These are phyloP conservation scores for Lanius collurio DNA, from an alignment of 2,113 vertebrate genomes.

Conservation along the genomic window DNA sequence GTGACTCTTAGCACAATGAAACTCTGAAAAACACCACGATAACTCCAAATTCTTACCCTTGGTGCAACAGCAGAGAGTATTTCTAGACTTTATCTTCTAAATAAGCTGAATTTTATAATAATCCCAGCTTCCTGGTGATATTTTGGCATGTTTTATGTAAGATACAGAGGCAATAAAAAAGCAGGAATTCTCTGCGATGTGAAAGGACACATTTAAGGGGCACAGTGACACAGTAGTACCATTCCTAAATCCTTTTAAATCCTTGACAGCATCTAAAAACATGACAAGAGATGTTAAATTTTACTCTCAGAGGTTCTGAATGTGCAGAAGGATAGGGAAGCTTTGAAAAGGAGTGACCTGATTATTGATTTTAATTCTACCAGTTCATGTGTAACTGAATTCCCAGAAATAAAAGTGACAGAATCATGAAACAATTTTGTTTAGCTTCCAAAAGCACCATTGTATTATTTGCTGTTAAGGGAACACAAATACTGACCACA, in stretches of 20 bases:
- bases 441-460: background rate
- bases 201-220: background rate
- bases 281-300: background rate
- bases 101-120: background rate
- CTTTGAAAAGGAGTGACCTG: background rate
- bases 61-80: background rate
- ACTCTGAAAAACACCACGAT: fast-evolving
- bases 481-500: background rate
- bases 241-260: background rate
- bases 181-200: background rate
- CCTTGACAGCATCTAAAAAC: background rate
- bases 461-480: background rate
- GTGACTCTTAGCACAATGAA: background rate
- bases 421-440: background rate
- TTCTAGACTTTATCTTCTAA: background rate
- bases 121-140: background rate
- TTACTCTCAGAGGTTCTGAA: background rate
- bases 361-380: background rate
- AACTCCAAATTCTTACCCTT: background rate
- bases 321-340: background rate
- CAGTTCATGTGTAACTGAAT: background rate
- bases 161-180: background rate
- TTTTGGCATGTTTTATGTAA: background rate
- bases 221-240: background rate
- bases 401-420: background rate